Percentiles rank a stretch among this genome's conserved stretches.
phyloP scores from a whole-genome alignment of 2,797 vertebrate genomes.

The Pangasius djambal region DNA sequence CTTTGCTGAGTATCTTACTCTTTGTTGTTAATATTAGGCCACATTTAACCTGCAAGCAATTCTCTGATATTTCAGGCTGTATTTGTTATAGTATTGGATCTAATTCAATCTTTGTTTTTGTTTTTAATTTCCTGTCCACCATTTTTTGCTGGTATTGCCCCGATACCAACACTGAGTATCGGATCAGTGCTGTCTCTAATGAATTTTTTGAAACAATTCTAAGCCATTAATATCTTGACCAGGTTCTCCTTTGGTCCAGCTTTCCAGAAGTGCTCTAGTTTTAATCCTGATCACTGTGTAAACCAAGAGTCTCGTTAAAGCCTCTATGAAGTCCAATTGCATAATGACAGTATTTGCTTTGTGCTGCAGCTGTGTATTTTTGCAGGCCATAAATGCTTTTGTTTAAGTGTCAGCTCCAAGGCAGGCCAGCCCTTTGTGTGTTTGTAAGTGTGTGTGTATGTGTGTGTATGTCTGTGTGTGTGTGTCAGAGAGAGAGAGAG shows the following conservation, averaged over 20 bases:
- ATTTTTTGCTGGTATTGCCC: background rate
- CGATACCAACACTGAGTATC: background rate
- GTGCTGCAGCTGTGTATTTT: slow-evolving; percentile 25
- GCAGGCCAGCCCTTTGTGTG: background rate
- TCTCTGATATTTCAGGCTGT: background rate
- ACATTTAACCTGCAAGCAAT: slow-evolving; percentile 1
- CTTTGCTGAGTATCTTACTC: slow-evolving; percentile 1
- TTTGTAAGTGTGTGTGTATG: slow-evolving; percentile 4
- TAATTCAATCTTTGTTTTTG: too few relatives aligned
- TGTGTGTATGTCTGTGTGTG: background rate
- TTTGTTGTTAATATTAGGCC: background rate
- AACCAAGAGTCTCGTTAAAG: background rate
- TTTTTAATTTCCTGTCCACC: background rate
- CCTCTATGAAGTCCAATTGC: slow-evolving; percentile 8
- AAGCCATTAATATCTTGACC: background rate
- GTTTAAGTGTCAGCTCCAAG: slow-evolving; percentile 19
- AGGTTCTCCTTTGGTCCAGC: slow-evolving; percentile 52
- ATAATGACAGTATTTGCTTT: slow-evolving; percentile 7
- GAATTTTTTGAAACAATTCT: background rate
- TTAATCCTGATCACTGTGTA: slow-evolving; percentile 54
- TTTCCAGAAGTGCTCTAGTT: slow-evolving; percentile 34
- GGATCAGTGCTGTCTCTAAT: background rate
- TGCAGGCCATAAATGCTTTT: slow-evolving; percentile 19
- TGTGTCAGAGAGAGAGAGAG: background rate
- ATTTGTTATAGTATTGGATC: background rate